phyloP scores from a whole-genome alignment of 1,140 invertebrate genomes.

The Lepidostoma basale region DNA sequence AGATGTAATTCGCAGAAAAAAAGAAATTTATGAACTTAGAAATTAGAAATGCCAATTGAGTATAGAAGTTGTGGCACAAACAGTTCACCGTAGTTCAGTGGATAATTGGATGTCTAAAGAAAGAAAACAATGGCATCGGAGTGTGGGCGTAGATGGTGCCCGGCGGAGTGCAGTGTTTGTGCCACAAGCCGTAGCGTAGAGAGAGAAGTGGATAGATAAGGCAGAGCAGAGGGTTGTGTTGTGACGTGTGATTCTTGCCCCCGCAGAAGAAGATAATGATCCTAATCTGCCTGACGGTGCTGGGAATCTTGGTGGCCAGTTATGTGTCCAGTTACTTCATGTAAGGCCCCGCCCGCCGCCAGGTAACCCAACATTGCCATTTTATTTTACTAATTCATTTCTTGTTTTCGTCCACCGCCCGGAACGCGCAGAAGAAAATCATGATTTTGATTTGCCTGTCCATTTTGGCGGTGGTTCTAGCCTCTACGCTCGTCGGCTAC shows the following conservation, averaged over 20 bases:
- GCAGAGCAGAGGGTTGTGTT: no score
- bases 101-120: no score
- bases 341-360: constrained; percentile 48
- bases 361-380: constrained; percentile 48
- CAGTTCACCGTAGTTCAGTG: no score
- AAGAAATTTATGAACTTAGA: no score
- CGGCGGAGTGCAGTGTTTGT: no score
- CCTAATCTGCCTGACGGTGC: constrained; percentile 91
- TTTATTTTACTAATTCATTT: constrained; percentile 56
- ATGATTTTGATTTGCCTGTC: constrained; percentile 93
- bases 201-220: no score
- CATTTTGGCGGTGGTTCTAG: constrained; percentile 76
- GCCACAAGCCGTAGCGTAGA: no score
- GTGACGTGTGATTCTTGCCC: constrained; percentile 46
- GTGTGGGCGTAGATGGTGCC: no score
- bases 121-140: no score
- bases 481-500: constrained; percentile 74
- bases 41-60: no score
- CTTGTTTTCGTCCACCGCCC: constrained; percentile 59
- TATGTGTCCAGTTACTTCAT: constrained; percentile 62
- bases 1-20: no score
- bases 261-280: constrained; percentile 99
- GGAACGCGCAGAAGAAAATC: constrained; percentile 92
- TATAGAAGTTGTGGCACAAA: no score
- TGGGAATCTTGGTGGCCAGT: constrained; percentile 81